Evolutionary conservation across 1,140 invertebrate genomes (phyloP).

Genomic region (Heterodera schachtii): DNA sequence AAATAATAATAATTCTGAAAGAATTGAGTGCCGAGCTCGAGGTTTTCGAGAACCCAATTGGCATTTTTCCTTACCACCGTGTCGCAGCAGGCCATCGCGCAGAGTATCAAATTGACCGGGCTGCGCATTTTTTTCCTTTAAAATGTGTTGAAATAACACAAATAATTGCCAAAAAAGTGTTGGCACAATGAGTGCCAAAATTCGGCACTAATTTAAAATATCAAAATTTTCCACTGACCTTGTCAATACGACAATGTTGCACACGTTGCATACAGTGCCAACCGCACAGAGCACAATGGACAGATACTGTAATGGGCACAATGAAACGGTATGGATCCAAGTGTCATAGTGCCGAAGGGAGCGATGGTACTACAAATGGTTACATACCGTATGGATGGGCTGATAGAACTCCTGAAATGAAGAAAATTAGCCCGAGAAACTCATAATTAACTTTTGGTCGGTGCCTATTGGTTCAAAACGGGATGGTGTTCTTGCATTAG

Average conservation of each 20-base stretch:
- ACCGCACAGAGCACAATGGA: slow-evolving; percentile 60
- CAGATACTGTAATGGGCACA: slow-evolving; percentile 41
- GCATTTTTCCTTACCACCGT: slow-evolving; percentile 45
- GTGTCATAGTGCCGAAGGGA: neutral
- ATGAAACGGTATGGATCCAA: neutral
- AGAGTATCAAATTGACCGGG: slow-evolving; percentile 64
- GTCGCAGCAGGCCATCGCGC: slow-evolving; percentile 64
- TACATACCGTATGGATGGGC: slow-evolving; percentile 51
- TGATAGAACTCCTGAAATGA: slow-evolving; percentile 41
- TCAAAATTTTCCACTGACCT: slow-evolving; percentile 40
- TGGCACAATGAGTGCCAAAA: no score
- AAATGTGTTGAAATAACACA: slow-evolving; percentile 2
- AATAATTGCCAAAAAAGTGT: no score
- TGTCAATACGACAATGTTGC: slow-evolving; percentile 64
- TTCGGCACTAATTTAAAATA: no score
- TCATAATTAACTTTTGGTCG: no score
- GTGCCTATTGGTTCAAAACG: no score
- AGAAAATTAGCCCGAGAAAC: no score
- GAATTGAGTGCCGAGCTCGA: no score
- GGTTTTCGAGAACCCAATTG: no score
- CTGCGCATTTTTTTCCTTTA: slow-evolving; percentile 63
- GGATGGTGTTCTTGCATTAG: no score
- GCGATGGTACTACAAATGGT: no score
- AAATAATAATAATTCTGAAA: neutral
- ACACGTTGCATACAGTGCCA: slow-evolving; percentile 60